Percentiles rank a stretch among this genome's conserved stretches.
phyloP scores from a whole-genome alignment of 1,140 invertebrate species.

The Diorhabda carinulata region DNA sequence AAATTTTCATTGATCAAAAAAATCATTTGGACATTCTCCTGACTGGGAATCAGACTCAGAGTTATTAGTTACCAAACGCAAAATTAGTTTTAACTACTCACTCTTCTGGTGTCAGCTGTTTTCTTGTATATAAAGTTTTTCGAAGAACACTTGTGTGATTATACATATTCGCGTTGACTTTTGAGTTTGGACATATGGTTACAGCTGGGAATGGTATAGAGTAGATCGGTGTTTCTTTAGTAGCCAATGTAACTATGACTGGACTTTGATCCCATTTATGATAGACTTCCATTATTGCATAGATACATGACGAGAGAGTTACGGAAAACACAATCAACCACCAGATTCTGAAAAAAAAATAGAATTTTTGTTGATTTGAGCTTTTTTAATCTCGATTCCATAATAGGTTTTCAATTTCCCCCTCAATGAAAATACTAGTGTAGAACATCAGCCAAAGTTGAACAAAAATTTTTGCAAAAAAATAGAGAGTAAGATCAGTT shows the following conservation, averaged over 20 bases:
- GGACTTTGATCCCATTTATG: slow-evolving; percentile 53
- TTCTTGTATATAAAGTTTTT: slow-evolving; percentile 54
- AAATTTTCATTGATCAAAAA: too few relatives aligned
- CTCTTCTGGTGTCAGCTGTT: slow-evolving; percentile 64
- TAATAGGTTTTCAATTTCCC: too few relatives aligned
- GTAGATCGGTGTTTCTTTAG: slow-evolving; percentile 52
- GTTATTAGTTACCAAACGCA: too few relatives aligned
- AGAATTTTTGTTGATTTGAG: background rate
- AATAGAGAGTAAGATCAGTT: too few relatives aligned
- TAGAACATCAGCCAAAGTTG: too few relatives aligned
- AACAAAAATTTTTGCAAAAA: too few relatives aligned
- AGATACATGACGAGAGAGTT: slow-evolving; percentile 24
- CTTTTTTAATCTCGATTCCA: too few relatives aligned
- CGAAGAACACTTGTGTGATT: slow-evolving; percentile 34
- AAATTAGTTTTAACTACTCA: background rate
- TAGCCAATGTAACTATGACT: slow-evolving; percentile 55
- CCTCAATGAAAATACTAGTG: too few relatives aligned
- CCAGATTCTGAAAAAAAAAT: slow-evolving; percentile 42
- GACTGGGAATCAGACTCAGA: too few relatives aligned
- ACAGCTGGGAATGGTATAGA: slow-evolving; percentile 56
- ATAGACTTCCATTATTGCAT: slow-evolving; percentile 45
- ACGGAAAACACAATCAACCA: slow-evolving; percentile 33
- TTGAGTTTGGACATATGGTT: slow-evolving; percentile 53
- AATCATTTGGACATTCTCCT: too few relatives aligned
- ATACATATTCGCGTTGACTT: slow-evolving; percentile 28